phyloP scores from a whole-genome alignment of 2,113 vertebrate genomes.

The Poeciliopsis turrubarensis region DNA sequence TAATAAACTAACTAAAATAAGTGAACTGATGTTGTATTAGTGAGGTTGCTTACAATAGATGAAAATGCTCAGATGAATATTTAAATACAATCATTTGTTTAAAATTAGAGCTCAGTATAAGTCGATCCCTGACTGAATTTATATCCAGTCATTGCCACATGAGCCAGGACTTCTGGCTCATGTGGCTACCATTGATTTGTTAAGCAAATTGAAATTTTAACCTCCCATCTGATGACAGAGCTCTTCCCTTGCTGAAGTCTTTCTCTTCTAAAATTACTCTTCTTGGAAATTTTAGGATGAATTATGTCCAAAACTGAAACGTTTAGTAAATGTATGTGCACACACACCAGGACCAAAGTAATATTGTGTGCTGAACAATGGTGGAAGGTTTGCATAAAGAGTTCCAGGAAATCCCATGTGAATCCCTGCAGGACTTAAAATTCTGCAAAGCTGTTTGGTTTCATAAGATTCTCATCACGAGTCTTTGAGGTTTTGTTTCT shows the following conservation, averaged over 20 bases:
- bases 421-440: slow-evolving; percentile 47
- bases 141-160: not conserved
- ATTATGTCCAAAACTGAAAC: slow-evolving; percentile 8
- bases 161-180: slow-evolving; percentile 3
- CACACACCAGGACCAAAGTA: not conserved
- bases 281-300: slow-evolving; percentile 1
- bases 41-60: too few species aligned
- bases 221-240: not conserved
- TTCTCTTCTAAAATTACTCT: slow-evolving; percentile 6
- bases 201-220: slow-evolving; percentile 34
- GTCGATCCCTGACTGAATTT: too few species aligned
- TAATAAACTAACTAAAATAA: too few species aligned
- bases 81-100: too few species aligned
- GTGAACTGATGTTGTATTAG: too few species aligned
- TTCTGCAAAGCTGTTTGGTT: slow-evolving; percentile 31
- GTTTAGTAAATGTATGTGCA: slow-evolving; percentile 1
- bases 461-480: slow-evolving; percentile 37
- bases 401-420: slow-evolving; percentile 30
- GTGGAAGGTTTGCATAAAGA: slow-evolving; percentile 26
- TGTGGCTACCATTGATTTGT: slow-evolving; percentile 7
- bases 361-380: not conserved
- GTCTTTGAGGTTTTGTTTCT: slow-evolving; percentile 46
- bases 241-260: not conserved
- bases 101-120: too few species aligned
- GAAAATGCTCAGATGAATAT: too few species aligned